A percentile compares a stretch with the other conserved stretches of the same genome.
Conservation (phyloP, 2,113 vertebrate genomes). For the Entosphenus tridentatus region DNA sequence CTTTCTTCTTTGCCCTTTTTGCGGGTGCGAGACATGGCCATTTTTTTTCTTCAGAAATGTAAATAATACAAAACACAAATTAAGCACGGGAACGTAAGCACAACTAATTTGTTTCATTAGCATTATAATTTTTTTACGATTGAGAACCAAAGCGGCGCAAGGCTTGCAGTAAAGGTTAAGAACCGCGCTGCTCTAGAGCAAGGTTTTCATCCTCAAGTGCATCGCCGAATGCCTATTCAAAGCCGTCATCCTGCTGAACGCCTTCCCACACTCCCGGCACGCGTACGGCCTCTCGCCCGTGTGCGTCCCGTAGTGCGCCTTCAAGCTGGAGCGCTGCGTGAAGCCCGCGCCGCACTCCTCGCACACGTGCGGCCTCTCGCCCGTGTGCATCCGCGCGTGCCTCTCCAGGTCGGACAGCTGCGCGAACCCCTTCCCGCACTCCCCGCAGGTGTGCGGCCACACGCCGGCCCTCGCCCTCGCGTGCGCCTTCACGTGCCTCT, state of each 20-base stretch:
- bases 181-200: no score
- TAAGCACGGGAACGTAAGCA: no score
- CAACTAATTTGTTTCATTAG: no score
- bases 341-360: not conserved
- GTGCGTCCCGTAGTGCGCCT: not conserved
- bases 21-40: no score
- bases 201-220: no score
- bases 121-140: no score
- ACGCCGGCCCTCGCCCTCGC: slow-evolving; percentile 23
- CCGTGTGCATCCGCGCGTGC: not conserved
- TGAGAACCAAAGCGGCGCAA: no score
- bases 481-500: not conserved
- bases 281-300: slow-evolving; percentile 1
- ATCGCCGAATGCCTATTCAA: not conserved
- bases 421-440: not conserved
- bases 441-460: not conserved
- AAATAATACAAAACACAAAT: no score
- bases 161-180: no score
- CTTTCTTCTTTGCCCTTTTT: no score
- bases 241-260: not conserved
- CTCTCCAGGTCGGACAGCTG: not conserved
- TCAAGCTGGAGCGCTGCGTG: slow-evolving; percentile 1
- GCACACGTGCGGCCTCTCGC: not conserved
- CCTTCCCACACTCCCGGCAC: not conserved
- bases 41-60: no score